Conservation (phyloP, 2,797 vertebrate species). For the Otolemur crassicaudatus region DNA sequence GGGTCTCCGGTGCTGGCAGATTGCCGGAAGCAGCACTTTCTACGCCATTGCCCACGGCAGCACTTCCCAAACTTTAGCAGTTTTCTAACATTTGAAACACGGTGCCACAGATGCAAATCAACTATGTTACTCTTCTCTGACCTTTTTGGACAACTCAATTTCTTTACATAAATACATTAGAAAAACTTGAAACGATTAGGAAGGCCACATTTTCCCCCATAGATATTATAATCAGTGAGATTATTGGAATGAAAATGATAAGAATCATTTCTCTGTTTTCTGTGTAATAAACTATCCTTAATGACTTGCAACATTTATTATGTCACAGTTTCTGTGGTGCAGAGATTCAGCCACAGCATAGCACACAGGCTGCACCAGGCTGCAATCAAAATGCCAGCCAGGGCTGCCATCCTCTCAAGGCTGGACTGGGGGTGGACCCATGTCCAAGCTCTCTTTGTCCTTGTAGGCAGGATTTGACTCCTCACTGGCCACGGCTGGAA, state of each 20-base stretch:
- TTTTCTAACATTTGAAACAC: neutral
- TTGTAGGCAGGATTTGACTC: neutral
- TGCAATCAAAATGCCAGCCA: fast-evolving
- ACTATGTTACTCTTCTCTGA: neutral
- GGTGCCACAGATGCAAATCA: neutral
- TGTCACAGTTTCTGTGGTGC: neutral
- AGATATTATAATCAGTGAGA: neutral
- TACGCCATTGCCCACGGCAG: neutral
- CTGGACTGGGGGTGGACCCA: too few relatives aligned
- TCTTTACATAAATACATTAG: neutral
- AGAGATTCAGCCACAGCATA: neutral
- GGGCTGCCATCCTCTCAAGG: neutral
- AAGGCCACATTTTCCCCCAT: neutral
- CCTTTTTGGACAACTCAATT: neutral
- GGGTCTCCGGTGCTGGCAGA: neutral
- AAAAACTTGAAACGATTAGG: neutral
- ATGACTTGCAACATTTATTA: neutral
- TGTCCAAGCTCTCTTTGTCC: neutral
- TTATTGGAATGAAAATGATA: neutral
- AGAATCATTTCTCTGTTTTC: neutral
- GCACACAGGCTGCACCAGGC: neutral
- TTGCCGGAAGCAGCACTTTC: neutral
- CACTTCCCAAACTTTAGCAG: neutral
- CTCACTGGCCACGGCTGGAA: neutral
- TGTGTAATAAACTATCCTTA: neutral